Base-by-base conservation (phyloP, 2,113 vertebrate species). In the Limnothrissa miodon region DNA sequence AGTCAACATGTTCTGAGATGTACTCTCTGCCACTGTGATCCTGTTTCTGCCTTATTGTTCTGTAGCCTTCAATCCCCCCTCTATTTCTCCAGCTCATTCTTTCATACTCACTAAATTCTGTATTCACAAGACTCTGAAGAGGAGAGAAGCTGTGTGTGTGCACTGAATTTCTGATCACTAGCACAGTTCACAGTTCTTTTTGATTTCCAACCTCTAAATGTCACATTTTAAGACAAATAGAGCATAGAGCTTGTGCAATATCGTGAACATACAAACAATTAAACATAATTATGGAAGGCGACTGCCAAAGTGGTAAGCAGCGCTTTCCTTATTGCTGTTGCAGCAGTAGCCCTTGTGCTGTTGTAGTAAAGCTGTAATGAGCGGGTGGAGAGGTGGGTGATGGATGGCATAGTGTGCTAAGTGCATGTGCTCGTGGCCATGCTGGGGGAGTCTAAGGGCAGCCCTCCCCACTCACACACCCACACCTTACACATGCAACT, bases 401-500 rank as follows among this genome's bases (percentile, higher is more conserved):
- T 74, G 66, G 66, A 74, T 74, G 66, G 66, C 33, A 4, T 19
- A 4, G 66, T 74, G 66, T 4, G 66, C 66, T 74, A 74, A 74
- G 66, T 74, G 66, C 66, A 74, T 74, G 29, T 74, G 66, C 66
- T 74, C 29, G 29, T 36, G 25, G 62, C 29, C 66, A 36, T 33
- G 29, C 29, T 33, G 33, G 66, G 66, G 66, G 66, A 36, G 66
- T 74, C 13, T 5, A 33, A 74, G 66, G 66, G 66, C 25, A 17
- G 29, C 29, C 66, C 66, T 10, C 33, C 66, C 66, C 11, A 13
- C n/a, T 25, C 25, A 66, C 66, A 36, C 7, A 9, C 39, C 81
- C 82, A 86, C 78, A 45, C 80, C 79, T 45, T 88, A 85, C 80
- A 83, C 80, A 79, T 25, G 42, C 29, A 39, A 7, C 87, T 48